Percentiles rank a stretch among this genome's conserved stretches.
phyloP scores from a whole-genome alignment of 2,888 invertebrate genomes.

The Oligia fasciuncula region DNA sequence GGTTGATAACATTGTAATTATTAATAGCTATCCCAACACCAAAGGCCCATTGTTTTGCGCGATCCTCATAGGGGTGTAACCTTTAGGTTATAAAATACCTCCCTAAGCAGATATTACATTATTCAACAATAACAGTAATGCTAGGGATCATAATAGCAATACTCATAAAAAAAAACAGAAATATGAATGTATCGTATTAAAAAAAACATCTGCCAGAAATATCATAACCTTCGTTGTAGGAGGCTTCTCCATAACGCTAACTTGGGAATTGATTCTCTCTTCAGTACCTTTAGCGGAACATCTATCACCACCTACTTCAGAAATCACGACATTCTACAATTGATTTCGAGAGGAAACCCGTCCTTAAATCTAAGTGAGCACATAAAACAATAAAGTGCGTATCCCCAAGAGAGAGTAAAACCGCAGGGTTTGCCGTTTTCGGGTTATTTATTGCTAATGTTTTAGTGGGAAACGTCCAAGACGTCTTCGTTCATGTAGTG shows the following conservation, averaged over 20 bases:
- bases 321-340: constrained; percentile 44
- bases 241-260: constrained; percentile 18
- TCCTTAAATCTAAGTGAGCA: constrained; percentile 63
- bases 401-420: constrained; percentile 61
- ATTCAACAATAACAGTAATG: constrained; percentile 34
- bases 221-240: not conserved
- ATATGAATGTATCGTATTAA: not conserved
- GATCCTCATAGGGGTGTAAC: constrained; percentile 22
- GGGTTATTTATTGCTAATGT: constrained; percentile 72
- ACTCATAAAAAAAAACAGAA: constrained; percentile 29
- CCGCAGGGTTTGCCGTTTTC: constrained; percentile 60
- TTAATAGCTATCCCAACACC: constrained; percentile 60
- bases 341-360: constrained; percentile 44
- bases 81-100: constrained; percentile 23
- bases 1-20: constrained; percentile 57
- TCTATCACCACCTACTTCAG: constrained; percentile 15
- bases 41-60: constrained; percentile 61
- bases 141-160: constrained; percentile 15
- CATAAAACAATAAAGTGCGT: constrained; percentile 69
- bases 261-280: constrained; percentile 12
- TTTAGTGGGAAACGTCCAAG: constrained; percentile 54
- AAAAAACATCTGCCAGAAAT: constrained; percentile 8
- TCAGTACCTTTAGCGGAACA: constrained; percentile 22
- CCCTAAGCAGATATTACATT: constrained; percentile 36
- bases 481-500: constrained; percentile 44